These are phyloP conservation scores for Otis tarda DNA, from an alignment of 2,113 vertebrate genomes.

Conservation along the genomic window DNA sequence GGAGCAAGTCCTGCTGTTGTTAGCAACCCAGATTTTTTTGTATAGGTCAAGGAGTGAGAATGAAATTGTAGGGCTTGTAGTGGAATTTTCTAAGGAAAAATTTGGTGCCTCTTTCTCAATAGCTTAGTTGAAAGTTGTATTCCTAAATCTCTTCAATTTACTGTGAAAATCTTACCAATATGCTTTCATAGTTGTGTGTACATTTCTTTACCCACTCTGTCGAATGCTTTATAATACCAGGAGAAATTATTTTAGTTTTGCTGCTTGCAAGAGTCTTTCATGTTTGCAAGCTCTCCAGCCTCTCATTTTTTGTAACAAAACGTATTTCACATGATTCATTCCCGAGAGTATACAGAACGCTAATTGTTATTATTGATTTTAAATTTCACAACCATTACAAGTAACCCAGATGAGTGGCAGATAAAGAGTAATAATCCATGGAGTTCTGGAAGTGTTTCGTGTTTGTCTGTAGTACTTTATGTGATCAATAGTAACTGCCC, in stretches of 20 bases:
- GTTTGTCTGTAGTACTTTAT: conserved; percentile 84
- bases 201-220: not conserved
- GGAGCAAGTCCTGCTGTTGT: not conserved
- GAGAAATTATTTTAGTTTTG: not conserved
- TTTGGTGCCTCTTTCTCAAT: not conserved
- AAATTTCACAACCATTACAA: conserved; percentile 83
- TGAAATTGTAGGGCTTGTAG: not conserved
- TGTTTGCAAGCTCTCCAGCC: not conserved
- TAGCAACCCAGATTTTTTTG: not conserved
- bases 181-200: not conserved
- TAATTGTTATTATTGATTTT: conserved; percentile 87
- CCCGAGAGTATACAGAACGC: conserved; percentile 70
- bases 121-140: not conserved
- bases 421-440: conserved; percentile 86
- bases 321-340: conserved; percentile 74
- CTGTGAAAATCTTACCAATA: not conserved
- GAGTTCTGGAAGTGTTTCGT: conserved; percentile 82
- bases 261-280: not conserved
- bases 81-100: not conserved
- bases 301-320: conserved; percentile 74
- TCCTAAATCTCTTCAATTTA: not conserved
- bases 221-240: not conserved
- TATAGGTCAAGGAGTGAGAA: not conserved
- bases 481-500: conserved; percentile 89
- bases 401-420: conserved; percentile 82